A percentile compares a stretch with the other conserved stretches of the same genome.
Conservation (phyloP, 2,888 invertebrate genomes). For the Idaea biselata region DNA sequence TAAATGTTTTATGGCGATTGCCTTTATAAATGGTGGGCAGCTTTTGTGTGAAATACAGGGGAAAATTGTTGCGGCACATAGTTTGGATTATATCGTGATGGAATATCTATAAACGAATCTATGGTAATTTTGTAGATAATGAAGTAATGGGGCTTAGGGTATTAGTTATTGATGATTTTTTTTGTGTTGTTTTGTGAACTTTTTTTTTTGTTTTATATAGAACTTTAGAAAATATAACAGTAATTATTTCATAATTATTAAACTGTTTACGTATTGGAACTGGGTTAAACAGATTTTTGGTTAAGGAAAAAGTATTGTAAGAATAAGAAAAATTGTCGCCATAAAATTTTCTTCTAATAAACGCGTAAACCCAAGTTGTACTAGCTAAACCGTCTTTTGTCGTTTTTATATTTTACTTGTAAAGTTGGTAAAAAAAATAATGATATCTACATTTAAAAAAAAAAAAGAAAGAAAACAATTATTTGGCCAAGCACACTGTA, state of each 20-base stretch:
- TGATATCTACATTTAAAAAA: too few relatives aligned
- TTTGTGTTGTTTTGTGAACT: slow-evolving; percentile 6
- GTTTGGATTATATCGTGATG: slow-evolving; percentile 21
- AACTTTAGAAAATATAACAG: not conserved
- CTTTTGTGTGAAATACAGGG: slow-evolving; percentile 28
- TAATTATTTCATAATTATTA: not conserved
- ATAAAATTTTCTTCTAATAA: too few relatives aligned
- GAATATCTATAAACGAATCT: slow-evolving; percentile 24
- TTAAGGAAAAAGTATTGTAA: too few relatives aligned
- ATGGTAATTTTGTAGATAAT: slow-evolving; percentile 21
- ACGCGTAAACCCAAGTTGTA: too few relatives aligned
- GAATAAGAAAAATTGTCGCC: too few relatives aligned
- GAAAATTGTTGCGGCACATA: slow-evolving; percentile 12
- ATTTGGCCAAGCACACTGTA: too few relatives aligned
- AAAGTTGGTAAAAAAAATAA: too few relatives aligned
- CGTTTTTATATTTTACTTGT: too few relatives aligned
- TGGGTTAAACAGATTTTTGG: too few relatives aligned
- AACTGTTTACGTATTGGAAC: too few relatives aligned
- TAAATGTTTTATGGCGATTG: slow-evolving; percentile 49
- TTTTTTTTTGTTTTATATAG: not conserved
- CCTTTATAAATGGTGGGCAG: slow-evolving; percentile 40
- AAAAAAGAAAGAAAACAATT: too few relatives aligned
- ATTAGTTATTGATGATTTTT: slow-evolving; percentile 2
- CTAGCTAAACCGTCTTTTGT: too few relatives aligned
- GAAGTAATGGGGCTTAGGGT: not conserved